Base-by-base conservation (phyloP, 2,113 vertebrate species). In the Sapajus apella region DNA sequence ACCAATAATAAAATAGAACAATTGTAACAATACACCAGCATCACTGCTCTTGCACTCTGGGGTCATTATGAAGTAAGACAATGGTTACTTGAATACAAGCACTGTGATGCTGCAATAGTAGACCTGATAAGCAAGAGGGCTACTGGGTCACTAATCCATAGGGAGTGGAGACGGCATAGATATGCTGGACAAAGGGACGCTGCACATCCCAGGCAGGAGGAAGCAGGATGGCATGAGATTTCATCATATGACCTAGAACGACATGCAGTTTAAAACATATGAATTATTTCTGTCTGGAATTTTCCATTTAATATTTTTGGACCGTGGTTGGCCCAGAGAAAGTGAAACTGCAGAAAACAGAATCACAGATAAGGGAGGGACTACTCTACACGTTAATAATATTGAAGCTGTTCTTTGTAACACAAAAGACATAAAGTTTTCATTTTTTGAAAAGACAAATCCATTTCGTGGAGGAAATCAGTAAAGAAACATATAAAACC, bases 391-490 rank as follows among this genome's bases (percentile, higher is more conserved):
- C 4, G 8, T 72, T 35, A 81, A 21, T 52, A 87, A 70, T 50
- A 25, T 9, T 43, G 7, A 80, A 79, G 61, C 4, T 56, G 8
- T 87, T 45, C 27, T 10, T 64, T 58, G 12, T 77, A 87, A 61
- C 14, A 64, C n/a, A 79, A 75, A 58, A 37, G 8, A 76, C 23
- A 87, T 50, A 10, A 77, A n/a, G 27, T 85, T 52, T 75, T n/a
- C 27, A 45, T 91, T 85, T 89, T 37, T 86, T 93, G 30, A 94
- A 81, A 93, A 90, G 27, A 95, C 32, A 91, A 91, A 77, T 52
- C 27, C 4, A 82, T 77, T 75, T 88, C 13, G 27, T 90, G 37
- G 58, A 72, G 27, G 16, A 55, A 86, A 68, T 93, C 23, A 79
- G 43, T 81, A 82, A 86, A 45, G 21, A 58, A 47, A 47, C 2